Conservation (phyloP, 2,113 vertebrate genomes). For the Pithys albifrons region DNA sequence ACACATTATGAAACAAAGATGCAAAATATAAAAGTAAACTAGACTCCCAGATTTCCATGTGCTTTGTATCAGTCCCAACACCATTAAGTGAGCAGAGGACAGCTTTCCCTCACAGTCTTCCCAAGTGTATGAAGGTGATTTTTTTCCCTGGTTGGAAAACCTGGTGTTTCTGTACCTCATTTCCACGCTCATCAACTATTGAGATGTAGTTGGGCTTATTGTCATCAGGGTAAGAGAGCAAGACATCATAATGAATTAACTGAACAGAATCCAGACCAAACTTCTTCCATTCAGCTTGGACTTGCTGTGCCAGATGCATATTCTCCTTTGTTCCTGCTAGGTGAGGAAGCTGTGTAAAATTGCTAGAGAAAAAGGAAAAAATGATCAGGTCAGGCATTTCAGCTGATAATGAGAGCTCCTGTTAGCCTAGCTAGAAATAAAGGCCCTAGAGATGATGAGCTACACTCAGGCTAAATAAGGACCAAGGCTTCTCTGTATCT, state of each 20-base stretch:
- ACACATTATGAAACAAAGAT: neutral
- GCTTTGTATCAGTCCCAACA: neutral
- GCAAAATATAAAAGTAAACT: neutral
- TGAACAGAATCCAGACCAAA: conserved; percentile 92
- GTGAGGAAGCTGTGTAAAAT: conserved; percentile 90
- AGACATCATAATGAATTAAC: conserved; percentile 88
- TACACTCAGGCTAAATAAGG: neutral
- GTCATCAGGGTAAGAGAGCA: conserved; percentile 91
- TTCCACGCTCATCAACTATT: conserved; percentile 80
- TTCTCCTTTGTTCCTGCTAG: conserved; percentile 91
- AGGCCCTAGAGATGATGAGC: neutral
- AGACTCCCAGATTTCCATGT: neutral
- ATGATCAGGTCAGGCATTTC: neutral
- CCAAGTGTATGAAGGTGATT: neutral
- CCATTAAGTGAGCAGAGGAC: neutral
- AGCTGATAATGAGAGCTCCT: neutral
- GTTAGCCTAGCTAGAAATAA: neutral
- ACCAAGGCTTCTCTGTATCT: neutral
- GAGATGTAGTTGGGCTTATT: conserved; percentile 89
- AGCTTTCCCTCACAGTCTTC: neutral
- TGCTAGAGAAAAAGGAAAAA: conserved; percentile 75
- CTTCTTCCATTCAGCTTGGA: conserved; percentile 85
- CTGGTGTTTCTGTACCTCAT: conserved; percentile 77
- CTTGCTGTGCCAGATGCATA: conserved; percentile 84
- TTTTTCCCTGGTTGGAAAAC: neutral